Conservation (phyloP, 1,140 invertebrate species). For the Trachelipus rathkii region DNA sequence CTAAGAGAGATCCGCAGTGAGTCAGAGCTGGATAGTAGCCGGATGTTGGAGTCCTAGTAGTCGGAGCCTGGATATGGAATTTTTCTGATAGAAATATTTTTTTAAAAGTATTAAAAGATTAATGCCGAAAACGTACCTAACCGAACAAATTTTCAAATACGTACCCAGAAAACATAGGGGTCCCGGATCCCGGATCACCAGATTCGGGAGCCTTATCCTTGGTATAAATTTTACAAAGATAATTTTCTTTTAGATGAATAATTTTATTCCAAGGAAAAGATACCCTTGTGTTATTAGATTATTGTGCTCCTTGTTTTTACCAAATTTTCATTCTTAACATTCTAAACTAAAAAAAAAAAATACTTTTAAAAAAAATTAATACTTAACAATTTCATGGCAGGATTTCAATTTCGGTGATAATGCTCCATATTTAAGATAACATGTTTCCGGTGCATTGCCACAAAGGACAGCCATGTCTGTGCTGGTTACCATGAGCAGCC, state of each 20-base stretch:
- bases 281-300: too few relatives aligned
- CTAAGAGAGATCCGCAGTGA: constrained; percentile 82
- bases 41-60: constrained; percentile 51
- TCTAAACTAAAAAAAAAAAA: too few relatives aligned
- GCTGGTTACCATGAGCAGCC: constrained; percentile 83
- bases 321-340: too few relatives aligned
- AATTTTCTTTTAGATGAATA: too few relatives aligned
- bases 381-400: constrained; percentile 88
- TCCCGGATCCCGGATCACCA: too few relatives aligned
- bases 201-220: too few relatives aligned
- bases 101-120: neutral
- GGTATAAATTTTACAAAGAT: too few relatives aligned
- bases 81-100: neutral
- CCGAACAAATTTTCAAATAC: neutral
- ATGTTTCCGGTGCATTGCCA: constrained; percentile 91
- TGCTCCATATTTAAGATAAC: constrained; percentile 89
- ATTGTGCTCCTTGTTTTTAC: too few relatives aligned
- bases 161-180: neutral
- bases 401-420: constrained; percentile 77
- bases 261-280: too few relatives aligned
- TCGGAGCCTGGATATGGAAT: too few relatives aligned
- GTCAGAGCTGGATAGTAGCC: constrained; percentile 87
- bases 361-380: too few relatives aligned
- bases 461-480: constrained; percentile 97
- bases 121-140: neutral